Evolutionary conservation across 2,888 invertebrate species (phyloP).

Genomic region (Eucera pruinosa): DNA sequence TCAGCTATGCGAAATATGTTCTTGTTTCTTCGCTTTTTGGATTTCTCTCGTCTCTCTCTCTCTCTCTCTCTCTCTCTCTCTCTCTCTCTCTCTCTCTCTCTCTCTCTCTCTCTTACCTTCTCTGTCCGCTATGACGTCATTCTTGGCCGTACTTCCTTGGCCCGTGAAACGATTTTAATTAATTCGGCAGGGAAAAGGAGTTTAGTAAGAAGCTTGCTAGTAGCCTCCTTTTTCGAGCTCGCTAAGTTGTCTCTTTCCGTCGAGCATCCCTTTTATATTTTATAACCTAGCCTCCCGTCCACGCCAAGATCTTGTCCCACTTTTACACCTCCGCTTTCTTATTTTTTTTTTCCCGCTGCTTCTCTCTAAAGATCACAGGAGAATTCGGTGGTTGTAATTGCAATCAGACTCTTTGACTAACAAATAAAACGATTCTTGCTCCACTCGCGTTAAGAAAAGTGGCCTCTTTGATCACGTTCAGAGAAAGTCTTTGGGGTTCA

Average conservation of each 20-base stretch:
- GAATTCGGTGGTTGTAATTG: conserved; percentile 22
- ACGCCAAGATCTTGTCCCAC: conserved; percentile 9
- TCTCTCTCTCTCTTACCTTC: not conserved
- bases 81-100: not conserved
- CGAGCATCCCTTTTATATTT: conserved; percentile 24
- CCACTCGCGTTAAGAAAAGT: not conserved
- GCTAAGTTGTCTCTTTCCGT: conserved; percentile 35
- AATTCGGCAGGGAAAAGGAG: conserved; percentile 55
- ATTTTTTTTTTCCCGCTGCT: not conserved
- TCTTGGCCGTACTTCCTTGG: conserved; percentile 16
- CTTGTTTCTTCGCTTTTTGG: conserved; percentile 28
- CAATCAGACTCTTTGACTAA: conserved; percentile 16
- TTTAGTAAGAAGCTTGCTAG: conserved; percentile 26
- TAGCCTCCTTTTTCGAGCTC: conserved; percentile 4
- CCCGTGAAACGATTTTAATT: conserved; percentile 67
- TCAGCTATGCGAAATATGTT: conserved; percentile 39
- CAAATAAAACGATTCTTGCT: conserved; percentile 4
- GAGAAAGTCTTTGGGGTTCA: conserved; percentile 7
- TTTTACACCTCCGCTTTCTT: not conserved
- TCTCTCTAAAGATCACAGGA: too few relatives aligned
- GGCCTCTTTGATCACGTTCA: conserved; percentile 24
- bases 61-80: not conserved
- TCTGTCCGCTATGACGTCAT: conserved; percentile 24
- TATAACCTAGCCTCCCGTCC: not conserved
- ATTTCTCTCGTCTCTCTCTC: not conserved